phyloP scores from a whole-genome alignment of 2,888 invertebrate genomes.

The Amiota communis region DNA sequence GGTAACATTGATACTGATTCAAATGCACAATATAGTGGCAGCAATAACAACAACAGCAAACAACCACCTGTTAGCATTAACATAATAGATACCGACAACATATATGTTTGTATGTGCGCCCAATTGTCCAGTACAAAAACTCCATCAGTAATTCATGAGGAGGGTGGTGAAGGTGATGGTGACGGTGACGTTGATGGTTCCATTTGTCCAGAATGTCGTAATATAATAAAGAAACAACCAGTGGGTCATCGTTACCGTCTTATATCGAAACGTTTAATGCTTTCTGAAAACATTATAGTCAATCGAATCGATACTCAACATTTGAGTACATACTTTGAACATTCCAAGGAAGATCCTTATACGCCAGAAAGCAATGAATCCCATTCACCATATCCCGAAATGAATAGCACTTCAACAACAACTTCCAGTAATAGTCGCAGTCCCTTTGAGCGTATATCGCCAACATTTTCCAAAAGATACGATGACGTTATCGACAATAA shows the following conservation, averaged over 20 bases:
- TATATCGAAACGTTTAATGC: slow-evolving; percentile 66
- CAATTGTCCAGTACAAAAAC: slow-evolving; percentile 44
- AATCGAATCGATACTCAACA: slow-evolving; percentile 76
- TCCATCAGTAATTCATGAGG: background rate
- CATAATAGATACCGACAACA: slow-evolving; percentile 75
- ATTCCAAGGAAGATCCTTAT: slow-evolving; percentile 77
- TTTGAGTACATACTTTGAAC: slow-evolving; percentile 67
- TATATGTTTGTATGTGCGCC: slow-evolving; percentile 68
- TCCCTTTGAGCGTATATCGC: slow-evolving; percentile 49
- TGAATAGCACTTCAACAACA: slow-evolving; percentile 55
- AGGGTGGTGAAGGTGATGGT: slow-evolving; percentile 30
- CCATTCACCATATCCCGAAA: slow-evolving; percentile 79
- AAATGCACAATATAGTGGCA: background rate
- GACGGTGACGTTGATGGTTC: slow-evolving; percentile 46
- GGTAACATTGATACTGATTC: background rate
- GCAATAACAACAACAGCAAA: slow-evolving; percentile 34
- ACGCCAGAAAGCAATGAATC: slow-evolving; percentile 89
- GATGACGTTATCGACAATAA: slow-evolving; percentile 37
- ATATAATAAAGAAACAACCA: slow-evolving; percentile 66
- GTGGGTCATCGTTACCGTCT: slow-evolving; percentile 65
- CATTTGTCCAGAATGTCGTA: slow-evolving; percentile 68
- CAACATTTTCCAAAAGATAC: slow-evolving; percentile 23
- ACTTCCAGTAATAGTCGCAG: slow-evolving; percentile 58
- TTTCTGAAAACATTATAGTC: slow-evolving; percentile 74
- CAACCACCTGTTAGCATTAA: slow-evolving; percentile 67